A percentile compares a stretch with the other conserved stretches of the same genome.
Conservation (phyloP, 2,113 vertebrate species). For the Felis chaus region DNA sequence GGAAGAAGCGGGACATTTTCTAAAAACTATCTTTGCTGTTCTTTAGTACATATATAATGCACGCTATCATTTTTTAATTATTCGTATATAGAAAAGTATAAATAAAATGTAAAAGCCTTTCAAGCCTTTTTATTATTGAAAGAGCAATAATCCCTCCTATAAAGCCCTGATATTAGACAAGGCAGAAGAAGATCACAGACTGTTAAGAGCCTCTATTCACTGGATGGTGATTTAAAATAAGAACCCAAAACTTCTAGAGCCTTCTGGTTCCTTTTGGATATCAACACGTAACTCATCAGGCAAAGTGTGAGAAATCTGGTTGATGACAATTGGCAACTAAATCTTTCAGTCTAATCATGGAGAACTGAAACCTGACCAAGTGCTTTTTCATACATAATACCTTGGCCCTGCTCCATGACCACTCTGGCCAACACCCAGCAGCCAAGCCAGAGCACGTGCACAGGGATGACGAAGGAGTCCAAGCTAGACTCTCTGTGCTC, state of each 20-base stretch:
- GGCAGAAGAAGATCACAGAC: not conserved
- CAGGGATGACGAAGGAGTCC: slow-evolving; percentile 50
- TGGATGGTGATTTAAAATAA: not conserved
- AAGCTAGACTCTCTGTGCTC: slow-evolving; percentile 58
- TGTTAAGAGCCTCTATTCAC: not conserved
- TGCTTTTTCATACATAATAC: slow-evolving; percentile 53
- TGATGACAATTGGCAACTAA: slow-evolving; percentile 64
- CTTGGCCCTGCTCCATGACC: slow-evolving; percentile 62
- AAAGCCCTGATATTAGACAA: not conserved
- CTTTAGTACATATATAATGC: not conserved
- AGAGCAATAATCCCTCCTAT: not conserved
- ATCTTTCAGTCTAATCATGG: slow-evolving; percentile 31
- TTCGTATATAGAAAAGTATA: not conserved
- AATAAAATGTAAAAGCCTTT: not conserved
- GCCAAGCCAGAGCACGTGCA: slow-evolving; percentile 50
- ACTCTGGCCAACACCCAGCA: slow-evolving; percentile 56
- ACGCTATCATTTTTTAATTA: not conserved
- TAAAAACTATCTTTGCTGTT: not conserved
- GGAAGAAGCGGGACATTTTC: not conserved
- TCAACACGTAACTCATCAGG: slow-evolving; percentile 26
- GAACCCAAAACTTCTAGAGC: not conserved
- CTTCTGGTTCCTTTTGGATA: not conserved
- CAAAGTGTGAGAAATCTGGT: slow-evolving; percentile 47
- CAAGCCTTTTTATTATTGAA: not conserved
- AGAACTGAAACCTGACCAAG: slow-evolving; percentile 52